Base-by-base conservation (phyloP, 2,888 invertebrate species). In the Morinoia aosen region DNA sequence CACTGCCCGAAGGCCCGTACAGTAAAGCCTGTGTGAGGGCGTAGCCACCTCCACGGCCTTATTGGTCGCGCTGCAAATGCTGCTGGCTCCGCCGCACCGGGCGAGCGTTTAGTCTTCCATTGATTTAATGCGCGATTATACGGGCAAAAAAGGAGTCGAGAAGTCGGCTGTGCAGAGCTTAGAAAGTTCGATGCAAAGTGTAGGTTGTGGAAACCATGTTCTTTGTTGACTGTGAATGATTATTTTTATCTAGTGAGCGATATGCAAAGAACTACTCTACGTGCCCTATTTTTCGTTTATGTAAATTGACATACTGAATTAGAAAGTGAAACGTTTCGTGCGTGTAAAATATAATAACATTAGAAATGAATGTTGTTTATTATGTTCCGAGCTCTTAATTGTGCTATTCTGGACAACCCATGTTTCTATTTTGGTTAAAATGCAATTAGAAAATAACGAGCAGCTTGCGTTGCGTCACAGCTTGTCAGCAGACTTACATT, bases 71-170 rank as follows among this genome's bases (percentile, higher is more conserved):
- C 61, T 61, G 61, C 61, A 61, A 61, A 61, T 61, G 61, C 8
- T 61, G 61, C 61, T 8, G 8, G 76, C 33, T 16, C 76, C 25
- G 76, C 76, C 76, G 76, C 76, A 19, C 33, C 33, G 33, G 19
- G 76, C 76, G 19, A 76, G 76, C 76, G 76, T 76, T 76, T 76
- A 76, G 76, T 76, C 76, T 76, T 76, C 76, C 76, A 76, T 33
- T 76, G 76, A 76, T 76, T 76, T 76, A 33, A 76, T 76, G 76
- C 25, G 76, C 76, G 76, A 33, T 76, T 76, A 76, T 12, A 33
- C 76, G 33, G 8, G 76, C 76, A 76, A 76, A 33, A 76, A 76
- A 76, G 33, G 76, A 16, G 16, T 76, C 33, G 76, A 76, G 76
- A 76, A 76, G 76, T 76, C 10, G 19, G 76, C 76, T 76, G 33